Evolutionary conservation across 2,797 vertebrate genomes (phyloP).

Genomic region (Babyrousa celebensis): DNA sequence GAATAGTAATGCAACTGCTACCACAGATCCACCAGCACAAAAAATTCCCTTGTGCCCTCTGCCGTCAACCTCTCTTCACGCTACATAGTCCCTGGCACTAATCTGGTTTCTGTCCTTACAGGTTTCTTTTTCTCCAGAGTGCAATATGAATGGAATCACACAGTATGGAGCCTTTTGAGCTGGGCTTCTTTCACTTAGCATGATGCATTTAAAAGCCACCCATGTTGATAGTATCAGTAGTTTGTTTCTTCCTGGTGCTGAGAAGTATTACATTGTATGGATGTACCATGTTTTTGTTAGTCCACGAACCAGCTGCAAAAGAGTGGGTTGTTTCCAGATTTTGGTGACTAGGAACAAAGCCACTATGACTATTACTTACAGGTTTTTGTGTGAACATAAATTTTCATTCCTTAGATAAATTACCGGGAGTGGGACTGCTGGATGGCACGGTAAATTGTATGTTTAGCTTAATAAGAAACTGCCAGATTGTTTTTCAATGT

Average conservation of each 20-base stretch:
- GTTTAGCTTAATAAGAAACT: conserved; percentile 1
- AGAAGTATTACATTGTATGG: background rate
- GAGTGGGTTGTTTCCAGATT: background rate
- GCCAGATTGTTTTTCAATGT: background rate
- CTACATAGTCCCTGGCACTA: background rate
- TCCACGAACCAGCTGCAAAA: conserved; percentile 17
- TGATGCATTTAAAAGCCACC: background rate
- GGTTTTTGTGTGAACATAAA: background rate
- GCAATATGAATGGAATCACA: background rate
- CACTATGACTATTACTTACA: background rate
- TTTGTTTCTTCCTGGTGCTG: background rate
- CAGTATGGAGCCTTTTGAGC: background rate
- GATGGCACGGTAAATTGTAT: background rate
- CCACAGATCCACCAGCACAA: background rate
- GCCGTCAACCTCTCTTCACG: background rate
- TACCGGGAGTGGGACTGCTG: background rate
- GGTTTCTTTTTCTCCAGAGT: background rate
- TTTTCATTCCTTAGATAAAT: conserved; percentile 44
- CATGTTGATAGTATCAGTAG: background rate
- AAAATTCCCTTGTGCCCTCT: background rate
- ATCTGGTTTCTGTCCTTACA: background rate
- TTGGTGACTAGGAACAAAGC: conserved; percentile 27
- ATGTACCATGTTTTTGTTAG: background rate
- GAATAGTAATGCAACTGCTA: background rate
- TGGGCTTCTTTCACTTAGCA: background rate